phyloP scores from a whole-genome alignment of 2,888 invertebrate species.

The Boloria selene region DNA sequence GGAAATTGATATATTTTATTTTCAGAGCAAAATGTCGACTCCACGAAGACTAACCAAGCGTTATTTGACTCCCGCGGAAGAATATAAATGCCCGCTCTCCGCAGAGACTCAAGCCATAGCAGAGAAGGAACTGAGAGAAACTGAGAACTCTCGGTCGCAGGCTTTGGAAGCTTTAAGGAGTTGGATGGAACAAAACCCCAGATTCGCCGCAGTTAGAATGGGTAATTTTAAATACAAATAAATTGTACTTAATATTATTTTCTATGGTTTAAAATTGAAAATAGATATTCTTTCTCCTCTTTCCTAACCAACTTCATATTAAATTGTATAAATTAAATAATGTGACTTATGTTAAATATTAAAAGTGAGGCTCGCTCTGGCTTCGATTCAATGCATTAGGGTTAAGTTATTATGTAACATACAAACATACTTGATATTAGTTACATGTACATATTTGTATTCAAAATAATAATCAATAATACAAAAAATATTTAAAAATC shows the following conservation, averaged over 20 bases:
- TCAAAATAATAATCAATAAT: no score
- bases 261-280: background rate
- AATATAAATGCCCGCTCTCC: conserved; percentile 84
- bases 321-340: no score
- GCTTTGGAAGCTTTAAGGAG: conserved; percentile 85
- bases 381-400: no score
- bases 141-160: conserved; percentile 84
- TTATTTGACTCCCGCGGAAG: conserved; percentile 83
- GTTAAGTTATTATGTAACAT: no score
- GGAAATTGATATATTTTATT: background rate
- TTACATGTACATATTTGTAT: no score
- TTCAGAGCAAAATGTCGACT: conserved; percentile 56
- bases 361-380: no score
- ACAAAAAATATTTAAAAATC: no score
- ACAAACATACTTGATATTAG: no score
- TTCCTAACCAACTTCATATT: no score
- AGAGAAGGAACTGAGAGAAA: conserved; percentile 86
- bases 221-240: conserved; percentile 69
- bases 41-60: conserved; percentile 62
- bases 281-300: background rate
- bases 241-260: background rate
- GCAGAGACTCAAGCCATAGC: conserved; percentile 85
- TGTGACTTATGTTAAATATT: no score
- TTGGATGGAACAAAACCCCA: conserved; percentile 88
- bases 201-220: conserved; percentile 85